Evolutionary conservation across 1,140 invertebrate genomes (phyloP), one percentile per base, ranked within the genome.

Genomic region (Ditylenchus dipsaci): DNA sequence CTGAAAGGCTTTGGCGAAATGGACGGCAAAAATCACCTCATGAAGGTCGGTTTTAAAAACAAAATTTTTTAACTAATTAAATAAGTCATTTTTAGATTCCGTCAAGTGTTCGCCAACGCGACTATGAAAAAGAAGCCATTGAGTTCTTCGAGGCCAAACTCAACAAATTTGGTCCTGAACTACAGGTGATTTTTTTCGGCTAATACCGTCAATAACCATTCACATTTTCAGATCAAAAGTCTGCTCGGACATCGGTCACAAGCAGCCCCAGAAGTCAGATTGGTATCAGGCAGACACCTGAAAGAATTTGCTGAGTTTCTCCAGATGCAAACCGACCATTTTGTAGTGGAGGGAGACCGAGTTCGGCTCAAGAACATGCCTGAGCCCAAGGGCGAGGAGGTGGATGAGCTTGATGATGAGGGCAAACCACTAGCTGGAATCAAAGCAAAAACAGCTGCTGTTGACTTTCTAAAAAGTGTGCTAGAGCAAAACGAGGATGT

Each of bases 121-220:
- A 70, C n/a, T 70, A 70, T 19, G 65, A 53, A 45, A 19, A 30
- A 80, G 91, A 94, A 85, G 92, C 93, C 29, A 91, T 93, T 68
- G 90, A 94, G 82, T 96, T 95, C 86, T 96, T 96, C 85, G 89
- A 90, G 17, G 88, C 90, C 80, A 93, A 94, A 85, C 87, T 95
- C 78, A 86, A 59, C 90, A 93, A 83, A 92, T 94, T 84, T 91
- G 92, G 43, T 88, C 89, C 71, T 90, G 91, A 67, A 91, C 90
- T 3, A 90, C 93, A 86, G 91, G 65, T 85, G 29, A 33, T 5
- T 5, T 21, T 5, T 38, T 38, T 38, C n/a, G n/a, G n/a, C n/a
- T n/a, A n/a, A n/a, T n/a, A n/a, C n/a, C n/a, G n/a, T n/a, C n/a
- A n/a, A n/a, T n/a, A n/a, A n/a, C n/a, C n/a, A n/a, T n/a, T n/a